These are phyloP conservation scores for Oostethus manadensis DNA, from an alignment of 2,113 vertebrate genomes.

Conservation along the genomic window DNA sequence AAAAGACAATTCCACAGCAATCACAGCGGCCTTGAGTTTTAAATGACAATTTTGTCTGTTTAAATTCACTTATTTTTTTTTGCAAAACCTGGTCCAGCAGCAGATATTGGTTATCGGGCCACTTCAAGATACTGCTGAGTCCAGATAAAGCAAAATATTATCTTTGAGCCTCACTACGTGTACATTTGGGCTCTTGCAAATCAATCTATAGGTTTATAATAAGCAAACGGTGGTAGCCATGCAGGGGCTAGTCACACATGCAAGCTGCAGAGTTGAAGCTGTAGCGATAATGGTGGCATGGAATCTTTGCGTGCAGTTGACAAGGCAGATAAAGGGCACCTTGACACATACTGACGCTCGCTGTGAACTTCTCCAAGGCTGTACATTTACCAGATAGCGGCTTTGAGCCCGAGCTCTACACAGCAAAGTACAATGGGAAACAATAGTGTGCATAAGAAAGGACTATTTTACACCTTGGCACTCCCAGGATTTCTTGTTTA, in stretches of 20 bases:
- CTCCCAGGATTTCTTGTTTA: too few species aligned
- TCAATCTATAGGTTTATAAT: neutral
- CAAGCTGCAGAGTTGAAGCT: conserved; percentile 22
- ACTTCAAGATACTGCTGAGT: conserved; percentile 1
- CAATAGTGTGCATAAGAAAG: too few species aligned
- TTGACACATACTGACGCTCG: conserved; percentile 57
- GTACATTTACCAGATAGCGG: conserved; percentile 39
- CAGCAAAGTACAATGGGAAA: conserved; percentile 24
- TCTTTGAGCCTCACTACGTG: neutral
- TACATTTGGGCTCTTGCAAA: neutral
- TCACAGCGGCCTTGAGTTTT: conserved; percentile 27
- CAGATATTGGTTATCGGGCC: conserved; percentile 18
- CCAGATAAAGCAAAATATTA: conserved; percentile 9
- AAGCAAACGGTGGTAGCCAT: too few species aligned
- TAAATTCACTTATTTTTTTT: conserved; percentile 9
- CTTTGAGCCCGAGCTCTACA: conserved; percentile 33
- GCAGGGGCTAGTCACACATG: neutral
- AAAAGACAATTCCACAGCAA: conserved; percentile 5
- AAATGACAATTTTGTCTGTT: conserved; percentile 13
- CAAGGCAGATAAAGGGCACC: conserved; percentile 56
- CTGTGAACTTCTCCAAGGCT: conserved; percentile 51
- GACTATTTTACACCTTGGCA: too few species aligned
- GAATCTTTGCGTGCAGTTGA: conserved; percentile 53
- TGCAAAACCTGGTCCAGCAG: conserved; percentile 1
- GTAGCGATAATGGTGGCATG: conserved; percentile 30